These are phyloP conservation scores for Gryllus bimaculatus DNA, from an alignment of 1,140 invertebrate genomes.

Conservation along the genomic window DNA sequence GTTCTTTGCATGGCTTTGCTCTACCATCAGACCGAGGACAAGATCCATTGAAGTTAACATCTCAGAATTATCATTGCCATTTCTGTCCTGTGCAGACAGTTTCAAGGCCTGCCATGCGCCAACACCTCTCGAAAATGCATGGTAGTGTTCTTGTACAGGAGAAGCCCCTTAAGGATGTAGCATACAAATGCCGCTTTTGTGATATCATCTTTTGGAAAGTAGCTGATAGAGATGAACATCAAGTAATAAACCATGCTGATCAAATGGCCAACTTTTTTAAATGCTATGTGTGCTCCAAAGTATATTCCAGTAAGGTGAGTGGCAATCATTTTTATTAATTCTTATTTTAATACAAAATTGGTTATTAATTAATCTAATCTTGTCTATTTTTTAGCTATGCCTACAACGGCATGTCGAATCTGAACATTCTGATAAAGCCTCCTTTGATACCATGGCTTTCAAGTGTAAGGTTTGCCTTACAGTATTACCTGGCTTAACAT, in stretches of 20 bases:
- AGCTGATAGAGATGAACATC: constrained; percentile 20
- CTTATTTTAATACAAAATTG: neutral
- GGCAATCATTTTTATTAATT: neutral
- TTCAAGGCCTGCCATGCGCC: constrained; percentile 18
- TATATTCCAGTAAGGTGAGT: constrained; percentile 23
- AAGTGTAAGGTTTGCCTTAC: constrained; percentile 21
- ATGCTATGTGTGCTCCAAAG: constrained; percentile 23
- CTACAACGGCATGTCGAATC: constrained; percentile 21
- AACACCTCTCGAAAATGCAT: constrained; percentile 19
- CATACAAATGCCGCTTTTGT: constrained; percentile 22
- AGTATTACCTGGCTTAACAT: constrained; percentile 3
- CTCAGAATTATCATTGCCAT: constrained; percentile 18
- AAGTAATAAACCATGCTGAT: constrained; percentile 21
- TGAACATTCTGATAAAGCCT: constrained; percentile 14
- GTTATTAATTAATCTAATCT: neutral
- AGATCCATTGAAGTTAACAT: neutral
- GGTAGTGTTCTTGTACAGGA: constrained; percentile 12
- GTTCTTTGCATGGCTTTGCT: constrained; percentile 21
- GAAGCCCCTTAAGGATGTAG: constrained; percentile 14
- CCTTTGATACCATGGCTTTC: constrained; percentile 17
- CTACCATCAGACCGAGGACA: constrained; percentile 10
- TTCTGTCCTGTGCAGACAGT: constrained; percentile 21
- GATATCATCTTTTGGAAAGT: constrained; percentile 19
- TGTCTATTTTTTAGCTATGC: constrained; percentile 19
- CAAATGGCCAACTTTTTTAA: constrained; percentile 18